A percentile compares a stretch with the other conserved stretches of the same genome.
phyloP scores from a whole-genome alignment of 2,797 vertebrate species.

The Hippopotamyrus pictus region DNA sequence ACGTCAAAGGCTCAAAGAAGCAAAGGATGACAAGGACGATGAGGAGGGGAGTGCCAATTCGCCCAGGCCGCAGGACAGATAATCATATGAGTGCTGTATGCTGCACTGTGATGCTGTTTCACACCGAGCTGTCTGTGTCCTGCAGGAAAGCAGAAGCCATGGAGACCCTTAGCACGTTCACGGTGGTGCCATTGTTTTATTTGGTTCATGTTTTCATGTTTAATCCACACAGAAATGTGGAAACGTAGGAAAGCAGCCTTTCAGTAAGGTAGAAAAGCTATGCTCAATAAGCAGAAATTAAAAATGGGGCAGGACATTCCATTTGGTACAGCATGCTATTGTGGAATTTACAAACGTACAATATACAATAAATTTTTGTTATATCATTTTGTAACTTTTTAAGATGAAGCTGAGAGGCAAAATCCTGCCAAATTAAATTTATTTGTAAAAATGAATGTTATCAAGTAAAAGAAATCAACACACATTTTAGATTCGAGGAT shows the following conservation, averaged over 20 bases:
- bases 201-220: slow-evolving; percentile 52
- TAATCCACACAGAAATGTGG: slow-evolving; percentile 23
- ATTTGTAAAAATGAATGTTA: slow-evolving; percentile 8
- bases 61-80: slow-evolving; percentile 79
- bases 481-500: slow-evolving; percentile 12
- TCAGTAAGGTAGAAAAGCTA: neutral
- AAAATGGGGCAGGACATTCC: slow-evolving; percentile 19
- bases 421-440: slow-evolving; percentile 30
- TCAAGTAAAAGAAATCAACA: neutral
- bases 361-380: slow-evolving; percentile 30
- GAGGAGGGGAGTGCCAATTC: slow-evolving; percentile 77
- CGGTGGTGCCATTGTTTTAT: slow-evolving; percentile 55
- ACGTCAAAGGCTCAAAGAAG: slow-evolving; percentile 83
- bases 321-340: slow-evolving; percentile 39
- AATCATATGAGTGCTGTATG: slow-evolving; percentile 41
- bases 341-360: slow-evolving; percentile 31
- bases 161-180: slow-evolving; percentile 55
- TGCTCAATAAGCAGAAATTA: slow-evolving; percentile 4
- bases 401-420: slow-evolving; percentile 22
- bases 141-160: slow-evolving; percentile 40
- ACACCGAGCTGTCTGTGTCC: slow-evolving; percentile 43
- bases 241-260: neutral
- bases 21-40: slow-evolving; percentile 83
- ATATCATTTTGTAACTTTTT: slow-evolving; percentile 21
- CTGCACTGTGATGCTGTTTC: slow-evolving; percentile 33